phyloP scores from a whole-genome alignment of 2,888 invertebrate species.

The Drosophila macrospina region DNA sequence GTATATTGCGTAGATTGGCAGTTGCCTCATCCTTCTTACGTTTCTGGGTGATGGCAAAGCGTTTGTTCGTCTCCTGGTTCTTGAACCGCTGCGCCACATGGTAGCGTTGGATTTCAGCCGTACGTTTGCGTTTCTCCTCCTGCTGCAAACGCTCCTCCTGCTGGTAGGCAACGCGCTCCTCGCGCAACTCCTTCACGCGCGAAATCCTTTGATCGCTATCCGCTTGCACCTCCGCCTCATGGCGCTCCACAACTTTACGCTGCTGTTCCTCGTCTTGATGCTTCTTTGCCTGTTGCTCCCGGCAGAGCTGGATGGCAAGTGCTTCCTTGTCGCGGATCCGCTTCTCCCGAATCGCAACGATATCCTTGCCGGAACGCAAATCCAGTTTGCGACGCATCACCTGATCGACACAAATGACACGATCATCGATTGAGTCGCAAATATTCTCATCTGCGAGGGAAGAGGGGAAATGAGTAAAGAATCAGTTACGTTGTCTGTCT shows the following conservation, averaged over 20 bases:
- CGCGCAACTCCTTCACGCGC: constrained; percentile 60
- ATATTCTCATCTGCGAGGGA: not conserved
- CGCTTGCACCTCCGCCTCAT: not conserved
- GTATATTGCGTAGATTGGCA: not conserved
- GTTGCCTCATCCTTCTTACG: not conserved
- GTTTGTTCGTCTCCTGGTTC: constrained; percentile 5
- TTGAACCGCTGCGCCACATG: constrained; percentile 5
- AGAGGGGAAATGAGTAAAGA: too few species aligned
- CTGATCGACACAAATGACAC: constrained; percentile 5
- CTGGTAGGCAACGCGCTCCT: constrained; percentile 10
- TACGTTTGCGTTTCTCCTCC: not conserved
- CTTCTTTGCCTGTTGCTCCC: constrained; percentile 9
- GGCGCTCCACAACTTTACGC: constrained; percentile 23
- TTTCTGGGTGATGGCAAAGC: not conserved
- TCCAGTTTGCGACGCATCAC: not conserved
- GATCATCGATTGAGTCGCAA: not conserved
- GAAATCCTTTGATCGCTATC: constrained; percentile 32
- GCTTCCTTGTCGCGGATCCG: not conserved
- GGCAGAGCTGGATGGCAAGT: not conserved
- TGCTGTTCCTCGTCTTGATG: not conserved
- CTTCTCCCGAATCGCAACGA: not conserved
- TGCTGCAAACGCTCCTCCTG: not conserved
- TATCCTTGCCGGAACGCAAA: not conserved
- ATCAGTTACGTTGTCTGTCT: too few species aligned
- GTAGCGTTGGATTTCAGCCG: constrained; percentile 12